Percentiles rank a stretch among this genome's conserved stretches.
Evolutionary conservation across 2,888 invertebrate species (phyloP).

Genomic region (Athripsodes cinereus): DNA sequence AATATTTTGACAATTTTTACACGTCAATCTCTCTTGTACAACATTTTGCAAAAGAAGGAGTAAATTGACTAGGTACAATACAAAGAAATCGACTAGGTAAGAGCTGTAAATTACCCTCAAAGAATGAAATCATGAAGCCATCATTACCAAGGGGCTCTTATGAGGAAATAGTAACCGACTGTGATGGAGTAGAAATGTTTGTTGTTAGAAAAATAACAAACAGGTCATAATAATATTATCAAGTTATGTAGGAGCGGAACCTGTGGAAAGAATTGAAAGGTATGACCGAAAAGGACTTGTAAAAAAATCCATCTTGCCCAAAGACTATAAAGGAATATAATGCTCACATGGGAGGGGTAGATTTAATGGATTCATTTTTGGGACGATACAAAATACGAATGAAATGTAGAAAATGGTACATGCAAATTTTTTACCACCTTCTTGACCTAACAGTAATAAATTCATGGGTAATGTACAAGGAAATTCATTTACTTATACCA

Average conservation of each 20-base stretch:
- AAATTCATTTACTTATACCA: too few species aligned
- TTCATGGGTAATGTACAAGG: slow-evolving; percentile 18
- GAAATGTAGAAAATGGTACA: slow-evolving; percentile 27
- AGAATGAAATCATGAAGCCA: slow-evolving; percentile 33
- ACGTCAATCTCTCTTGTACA: too few species aligned
- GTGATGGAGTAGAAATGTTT: slow-evolving; percentile 29
- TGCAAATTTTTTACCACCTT: slow-evolving; percentile 27
- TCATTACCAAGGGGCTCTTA: slow-evolving; percentile 33
- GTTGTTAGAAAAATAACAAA: slow-evolving; percentile 8
- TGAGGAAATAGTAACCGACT: slow-evolving; percentile 32
- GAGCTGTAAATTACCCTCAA: slow-evolving; percentile 26
- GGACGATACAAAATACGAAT: slow-evolving; percentile 27
- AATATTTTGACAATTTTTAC: too few species aligned
- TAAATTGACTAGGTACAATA: too few species aligned
- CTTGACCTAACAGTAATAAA: slow-evolving; percentile 24
- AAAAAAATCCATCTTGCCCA: slow-evolving; percentile 25
- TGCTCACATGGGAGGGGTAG: slow-evolving; percentile 29
- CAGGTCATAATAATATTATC: background rate
- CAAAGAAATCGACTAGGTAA: background rate
- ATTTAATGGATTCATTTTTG: slow-evolving; percentile 28
- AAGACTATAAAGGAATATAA: slow-evolving; percentile 26
- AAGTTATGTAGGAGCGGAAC: slow-evolving; percentile 24
- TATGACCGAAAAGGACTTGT: slow-evolving; percentile 23
- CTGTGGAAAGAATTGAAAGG: slow-evolving; percentile 20
- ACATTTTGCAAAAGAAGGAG: too few species aligned